Evolutionary conservation across 1,140 invertebrate genomes (phyloP), one percentile per base, ranked within the genome.

Genomic region (Rhopalosiphum padi): DNA sequence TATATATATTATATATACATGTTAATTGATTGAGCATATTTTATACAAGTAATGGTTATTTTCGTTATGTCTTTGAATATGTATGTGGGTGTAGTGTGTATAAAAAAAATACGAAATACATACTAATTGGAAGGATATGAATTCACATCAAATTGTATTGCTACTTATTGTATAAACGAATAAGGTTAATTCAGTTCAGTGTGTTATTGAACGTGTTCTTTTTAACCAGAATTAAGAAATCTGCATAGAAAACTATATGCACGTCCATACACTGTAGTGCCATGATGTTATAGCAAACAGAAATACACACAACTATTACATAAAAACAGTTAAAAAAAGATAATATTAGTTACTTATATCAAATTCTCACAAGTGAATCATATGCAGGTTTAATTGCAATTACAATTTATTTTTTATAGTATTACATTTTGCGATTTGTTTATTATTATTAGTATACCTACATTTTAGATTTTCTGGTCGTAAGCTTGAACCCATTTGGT

Each of bases 391-490:
- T 77, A 77, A 77, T 77, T 77, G 60, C 60, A n/a, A 18, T 77
- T n/a, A 77, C 0, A 18, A 77, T n/a, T 77, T 77, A 77, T 77
- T 77, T 77, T 77, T 77, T 18, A 77, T 77, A n/a, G 30, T 18
- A n/a, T 77, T n/a, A 35, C 30, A n/a, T 77, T 77, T 35, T n/a
- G 15, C 15, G n/a, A 77, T 77, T 77, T 77, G 60, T 77, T 77
- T 30, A n/a, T 77, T 30, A n/a, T 77, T 77, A n/a, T 77, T 77
- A n/a, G 60, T 77, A 21, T 77, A 77, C 1, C 60, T n/a, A 77
- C 60, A 21, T 77, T 77, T 77, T 77, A 77, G 60, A 77, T 77
- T 77, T 68, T 77, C 60, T 77, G 60, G n/a, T n/a, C n/a, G 60
- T n/a, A n/a, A 68, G 60, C n/a, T 68, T 68, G 60, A 77, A n/a